Percentiles rank a stretch among this genome's conserved stretches.
Evolutionary conservation across 2,888 invertebrate species (phyloP).

Genomic region (Pyrrhia umbra): DNA sequence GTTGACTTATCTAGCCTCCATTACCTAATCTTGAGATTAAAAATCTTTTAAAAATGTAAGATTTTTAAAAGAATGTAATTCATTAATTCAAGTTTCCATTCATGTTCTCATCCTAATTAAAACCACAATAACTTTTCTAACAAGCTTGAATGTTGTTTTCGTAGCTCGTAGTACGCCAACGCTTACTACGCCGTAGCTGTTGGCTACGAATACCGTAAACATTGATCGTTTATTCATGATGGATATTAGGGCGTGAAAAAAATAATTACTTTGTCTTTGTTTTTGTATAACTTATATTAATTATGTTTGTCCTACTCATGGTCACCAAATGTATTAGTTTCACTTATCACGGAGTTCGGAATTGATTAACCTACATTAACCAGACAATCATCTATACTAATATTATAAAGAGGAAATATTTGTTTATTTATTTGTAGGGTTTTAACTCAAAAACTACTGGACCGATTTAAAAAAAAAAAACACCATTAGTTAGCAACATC

Average conservation of each 20-base stretch:
- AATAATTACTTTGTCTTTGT: conserved; percentile 17
- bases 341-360: conserved; percentile 26
- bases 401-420: too few relatives aligned
- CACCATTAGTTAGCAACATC: too few relatives aligned
- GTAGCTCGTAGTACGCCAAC: conserved; percentile 49
- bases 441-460: too few relatives aligned
- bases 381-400: too few relatives aligned
- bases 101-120: not conserved
- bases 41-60: not conserved
- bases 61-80: not conserved
- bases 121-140: not conserved
- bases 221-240: conserved; percentile 41
- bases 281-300: conserved; percentile 42
- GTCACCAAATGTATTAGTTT: conserved; percentile 35
- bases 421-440: too few relatives aligned
- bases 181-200: conserved; percentile 64
- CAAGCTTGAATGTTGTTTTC: conserved; percentile 31
- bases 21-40: too few relatives aligned
- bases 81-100: not conserved
- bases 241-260: conserved; percentile 37
- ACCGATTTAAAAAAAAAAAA: too few relatives aligned
- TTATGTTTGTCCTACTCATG: conserved; percentile 13
- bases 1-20: too few relatives aligned
- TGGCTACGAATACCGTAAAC: conserved; percentile 50
- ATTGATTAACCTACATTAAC: conserved; percentile 32